phyloP scores from a whole-genome alignment of 2,113 vertebrate species.

The Cariama cristata region DNA sequence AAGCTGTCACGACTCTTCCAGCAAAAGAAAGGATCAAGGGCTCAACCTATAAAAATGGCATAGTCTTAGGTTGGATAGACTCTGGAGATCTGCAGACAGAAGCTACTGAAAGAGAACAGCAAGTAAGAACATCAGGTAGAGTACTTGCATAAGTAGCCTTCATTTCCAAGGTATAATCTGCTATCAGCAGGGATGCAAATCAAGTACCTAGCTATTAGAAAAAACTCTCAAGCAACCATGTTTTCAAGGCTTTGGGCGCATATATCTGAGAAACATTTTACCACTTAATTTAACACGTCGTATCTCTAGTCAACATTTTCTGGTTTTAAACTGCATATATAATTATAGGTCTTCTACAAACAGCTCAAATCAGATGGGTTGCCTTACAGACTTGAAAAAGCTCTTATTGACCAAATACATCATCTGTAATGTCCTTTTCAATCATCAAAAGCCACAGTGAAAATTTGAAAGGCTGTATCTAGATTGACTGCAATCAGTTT shows the following conservation, averaged over 20 bases:
- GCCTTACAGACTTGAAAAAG: not conserved
- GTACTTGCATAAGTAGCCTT: not conserved
- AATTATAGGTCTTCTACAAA: conserved; percentile 8
- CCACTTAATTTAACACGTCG: not conserved
- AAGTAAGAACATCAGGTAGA: not conserved
- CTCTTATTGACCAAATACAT: conserved; percentile 18
- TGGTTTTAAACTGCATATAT: not conserved
- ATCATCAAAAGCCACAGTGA: not conserved
- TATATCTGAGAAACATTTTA: not conserved
- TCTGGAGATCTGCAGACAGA: not conserved
- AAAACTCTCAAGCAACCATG: not conserved
- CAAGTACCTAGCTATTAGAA: not conserved
- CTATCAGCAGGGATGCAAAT: not conserved
- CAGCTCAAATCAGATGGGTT: not conserved
- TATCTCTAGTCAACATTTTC: not conserved
- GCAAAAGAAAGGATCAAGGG: not conserved
- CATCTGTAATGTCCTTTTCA: conserved; percentile 36
- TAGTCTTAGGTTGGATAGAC: not conserved
- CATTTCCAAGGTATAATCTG: not conserved
- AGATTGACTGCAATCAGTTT: not conserved
- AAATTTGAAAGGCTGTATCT: not conserved
- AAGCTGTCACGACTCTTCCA: not conserved
- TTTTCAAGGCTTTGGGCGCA: not conserved
- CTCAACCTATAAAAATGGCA: not conserved
- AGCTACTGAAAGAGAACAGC: not conserved